Evolutionary conservation across 2,113 vertebrate species (phyloP).

Genomic region (Paradoxurus hermaphroditus): DNA sequence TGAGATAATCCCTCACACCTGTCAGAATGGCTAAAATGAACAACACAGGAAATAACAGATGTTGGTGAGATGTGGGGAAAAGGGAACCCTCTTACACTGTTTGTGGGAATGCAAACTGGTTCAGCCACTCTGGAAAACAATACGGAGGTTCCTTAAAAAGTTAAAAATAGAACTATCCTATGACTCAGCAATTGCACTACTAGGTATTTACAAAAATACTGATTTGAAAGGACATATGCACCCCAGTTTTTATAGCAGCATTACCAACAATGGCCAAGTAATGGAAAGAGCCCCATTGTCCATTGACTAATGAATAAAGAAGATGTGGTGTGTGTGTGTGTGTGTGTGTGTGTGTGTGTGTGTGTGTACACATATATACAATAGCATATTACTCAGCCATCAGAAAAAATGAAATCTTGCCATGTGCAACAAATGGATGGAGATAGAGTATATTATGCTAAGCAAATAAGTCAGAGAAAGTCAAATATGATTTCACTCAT

Average conservation of each 20-base stretch:
- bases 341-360: too few species aligned
- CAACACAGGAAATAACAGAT: neutral
- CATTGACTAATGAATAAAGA: neutral
- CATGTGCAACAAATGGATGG: neutral
- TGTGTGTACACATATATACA: neutral
- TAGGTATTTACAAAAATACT: neutral
- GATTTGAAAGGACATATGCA: neutral
- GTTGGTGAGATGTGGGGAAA: neutral
- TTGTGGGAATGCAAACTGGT: neutral
- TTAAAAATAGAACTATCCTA: neutral
- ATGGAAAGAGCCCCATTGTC: neutral
- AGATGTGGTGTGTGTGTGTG: neutral
- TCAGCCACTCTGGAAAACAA: neutral
- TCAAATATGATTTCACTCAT: neutral
- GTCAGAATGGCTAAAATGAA: neutral
- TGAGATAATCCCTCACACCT: neutral
- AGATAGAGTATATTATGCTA: neutral
- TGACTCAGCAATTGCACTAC: neutral
- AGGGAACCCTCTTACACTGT: neutral
- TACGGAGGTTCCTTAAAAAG: neutral
- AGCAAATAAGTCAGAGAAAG: neutral
- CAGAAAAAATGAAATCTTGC: neutral
- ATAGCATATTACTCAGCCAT: neutral
- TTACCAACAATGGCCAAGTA: neutral
- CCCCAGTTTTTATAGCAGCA: neutral